These are phyloP conservation scores for Drosophila elegans DNA, from an alignment of 1,140 invertebrate genomes.

Conservation along the genomic window DNA sequence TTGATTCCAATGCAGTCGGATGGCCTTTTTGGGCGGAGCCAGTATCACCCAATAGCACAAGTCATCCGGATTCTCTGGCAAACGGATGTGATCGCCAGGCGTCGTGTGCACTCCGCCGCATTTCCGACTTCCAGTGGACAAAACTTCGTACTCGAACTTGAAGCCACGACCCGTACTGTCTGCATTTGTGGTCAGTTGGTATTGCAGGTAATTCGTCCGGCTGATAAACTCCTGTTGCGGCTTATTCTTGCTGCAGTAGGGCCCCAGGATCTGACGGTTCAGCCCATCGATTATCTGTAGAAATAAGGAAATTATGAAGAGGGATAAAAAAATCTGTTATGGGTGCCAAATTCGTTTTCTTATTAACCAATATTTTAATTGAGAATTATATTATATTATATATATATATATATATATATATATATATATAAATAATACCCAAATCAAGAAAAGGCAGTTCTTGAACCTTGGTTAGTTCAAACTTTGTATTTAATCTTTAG, in stretches of 20 bases:
- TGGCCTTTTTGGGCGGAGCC: conserved; percentile 88
- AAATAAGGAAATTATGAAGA: background rate
- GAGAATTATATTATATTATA: no score
- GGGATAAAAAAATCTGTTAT: background rate
- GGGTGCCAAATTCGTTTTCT: no score
- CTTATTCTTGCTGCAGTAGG: conserved; percentile 87
- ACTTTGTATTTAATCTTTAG: no score
- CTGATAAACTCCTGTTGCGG: conserved; percentile 88
- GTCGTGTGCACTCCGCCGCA: conserved; percentile 90
- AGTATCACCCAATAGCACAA: conserved; percentile 92
- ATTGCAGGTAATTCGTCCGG: conserved; percentile 88
- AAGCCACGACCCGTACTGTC: conserved; percentile 89
- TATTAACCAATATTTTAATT: no score
- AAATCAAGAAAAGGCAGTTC: no score
- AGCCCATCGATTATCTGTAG: conserved; percentile 71
- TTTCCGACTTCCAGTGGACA: conserved; percentile 73
- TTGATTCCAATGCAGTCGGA: conserved; percentile 87
- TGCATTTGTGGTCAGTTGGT: conserved; percentile 87
- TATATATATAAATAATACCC: no score
- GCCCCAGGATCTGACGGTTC: conserved; percentile 57
- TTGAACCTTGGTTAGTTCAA: no score
- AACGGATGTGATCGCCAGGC: conserved; percentile 86
- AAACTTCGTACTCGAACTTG: conserved; percentile 84
- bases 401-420: no score
- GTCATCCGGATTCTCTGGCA: conserved; percentile 79